Evolutionary conservation across 92 coral and sea anemone species (phyloP).

Genomic region (Bergia puertoricense): DNA sequence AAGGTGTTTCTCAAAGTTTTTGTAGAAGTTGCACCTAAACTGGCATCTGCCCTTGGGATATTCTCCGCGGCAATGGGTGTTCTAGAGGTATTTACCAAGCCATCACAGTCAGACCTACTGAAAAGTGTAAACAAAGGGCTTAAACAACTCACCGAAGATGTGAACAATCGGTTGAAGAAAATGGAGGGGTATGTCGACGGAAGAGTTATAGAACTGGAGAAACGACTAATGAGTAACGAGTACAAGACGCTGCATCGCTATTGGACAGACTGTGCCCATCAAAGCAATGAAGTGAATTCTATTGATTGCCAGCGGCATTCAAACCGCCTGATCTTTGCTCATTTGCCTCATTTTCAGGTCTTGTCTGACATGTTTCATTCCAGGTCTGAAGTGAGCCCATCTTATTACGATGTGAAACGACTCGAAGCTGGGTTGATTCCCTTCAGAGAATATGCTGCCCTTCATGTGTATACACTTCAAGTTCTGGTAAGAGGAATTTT

Average conservation of each 20-base stretch:
- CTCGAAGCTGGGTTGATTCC: slow-evolving; percentile 3
- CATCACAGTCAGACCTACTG: neutral
- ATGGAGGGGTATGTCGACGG: neutral
- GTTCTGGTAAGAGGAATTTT: neutral
- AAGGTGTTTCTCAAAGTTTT: slow-evolving; percentile 8
- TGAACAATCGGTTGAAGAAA: slow-evolving; percentile 4
- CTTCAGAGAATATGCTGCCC: neutral
- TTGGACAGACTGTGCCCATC: neutral
- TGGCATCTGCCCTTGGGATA: neutral
- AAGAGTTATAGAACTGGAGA: slow-evolving; percentile 4
- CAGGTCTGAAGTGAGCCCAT: neutral
- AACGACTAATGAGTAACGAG: neutral
- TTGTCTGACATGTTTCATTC: neutral
- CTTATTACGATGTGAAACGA: neutral
- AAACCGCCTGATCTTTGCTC: neutral
- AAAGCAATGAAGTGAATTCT: neutral
- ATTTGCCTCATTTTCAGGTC: neutral
- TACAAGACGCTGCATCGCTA: neutral
- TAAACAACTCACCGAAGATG: neutral
- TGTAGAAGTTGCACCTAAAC: slow-evolving; percentile 8
- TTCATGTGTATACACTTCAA: slow-evolving; percentile 1
- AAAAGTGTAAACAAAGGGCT: neutral
- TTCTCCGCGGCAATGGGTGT: neutral
- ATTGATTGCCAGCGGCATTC: neutral
- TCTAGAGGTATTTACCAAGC: neutral